A percentile compares a stretch with the other conserved stretches of the same genome.
phyloP scores from a whole-genome alignment of 92 coral and sea anemone genomes.

The Paramuricea clavata region DNA sequence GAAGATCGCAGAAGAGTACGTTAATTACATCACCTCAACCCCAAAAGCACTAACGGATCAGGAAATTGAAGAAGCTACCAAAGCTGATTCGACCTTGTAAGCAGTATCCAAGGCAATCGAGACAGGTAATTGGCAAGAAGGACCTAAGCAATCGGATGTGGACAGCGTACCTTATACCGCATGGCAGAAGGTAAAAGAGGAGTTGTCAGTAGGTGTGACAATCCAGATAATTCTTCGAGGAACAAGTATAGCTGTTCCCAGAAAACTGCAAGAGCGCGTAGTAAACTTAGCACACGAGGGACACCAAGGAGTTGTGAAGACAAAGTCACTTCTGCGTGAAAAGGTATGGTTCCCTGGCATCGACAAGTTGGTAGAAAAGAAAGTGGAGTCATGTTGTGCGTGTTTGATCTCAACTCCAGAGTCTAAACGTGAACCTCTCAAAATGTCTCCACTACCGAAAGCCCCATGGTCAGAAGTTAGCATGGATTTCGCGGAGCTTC shows the following conservation, averaged over 20 bases:
- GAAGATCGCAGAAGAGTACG: constrained; percentile 71
- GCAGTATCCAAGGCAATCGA: constrained; percentile 59
- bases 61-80: constrained; percentile 60
- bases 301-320: constrained; percentile 73
- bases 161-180: neutral
- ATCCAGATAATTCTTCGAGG: constrained; percentile 62
- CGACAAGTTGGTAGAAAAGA: no score
- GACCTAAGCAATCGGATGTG: constrained; percentile 3
- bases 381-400: no score
- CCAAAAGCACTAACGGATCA: constrained; percentile 60
- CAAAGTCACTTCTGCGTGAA: constrained; percentile 60
- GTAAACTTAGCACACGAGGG: constrained; percentile 64
- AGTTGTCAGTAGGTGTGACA: constrained; percentile 46
- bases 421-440: no score
- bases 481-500: no score
- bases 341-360: constrained; percentile 49
- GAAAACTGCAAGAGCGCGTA: constrained; percentile 58
- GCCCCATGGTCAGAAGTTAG: no score
- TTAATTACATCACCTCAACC: constrained; percentile 66
- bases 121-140: constrained; percentile 63
- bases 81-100: constrained; percentile 60
- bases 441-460: no score
- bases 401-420: no score
- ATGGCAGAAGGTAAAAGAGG: constrained; percentile 55
- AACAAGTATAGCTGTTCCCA: constrained; percentile 60